Conservation (phyloP, 2,113 vertebrate species). For the Fulmarus glacialis region DNA sequence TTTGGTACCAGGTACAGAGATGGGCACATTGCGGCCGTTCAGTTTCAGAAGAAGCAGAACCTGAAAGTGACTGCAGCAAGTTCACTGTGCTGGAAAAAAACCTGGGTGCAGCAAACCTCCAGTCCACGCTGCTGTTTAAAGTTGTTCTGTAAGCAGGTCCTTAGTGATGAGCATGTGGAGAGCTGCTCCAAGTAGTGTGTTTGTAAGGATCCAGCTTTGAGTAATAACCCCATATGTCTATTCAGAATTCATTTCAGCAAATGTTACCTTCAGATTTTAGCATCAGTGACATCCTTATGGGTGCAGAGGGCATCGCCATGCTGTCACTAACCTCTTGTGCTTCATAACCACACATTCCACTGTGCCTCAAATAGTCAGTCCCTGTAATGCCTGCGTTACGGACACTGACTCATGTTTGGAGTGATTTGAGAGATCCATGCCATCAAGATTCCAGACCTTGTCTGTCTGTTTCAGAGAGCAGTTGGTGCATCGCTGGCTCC, state of each 20-base stretch:
- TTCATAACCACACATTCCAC: accelerated
- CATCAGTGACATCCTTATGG: neutral
- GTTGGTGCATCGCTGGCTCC: accelerated
- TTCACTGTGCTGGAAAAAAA: neutral
- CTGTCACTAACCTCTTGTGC: neutral
- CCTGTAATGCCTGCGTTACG: accelerated
- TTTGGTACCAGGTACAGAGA: neutral
- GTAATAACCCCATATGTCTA: accelerated
- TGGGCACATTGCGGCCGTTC: accelerated
- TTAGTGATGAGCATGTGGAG: neutral
- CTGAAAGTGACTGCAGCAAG: accelerated
- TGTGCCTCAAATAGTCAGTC: neutral
- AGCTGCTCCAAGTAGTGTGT: accelerated
- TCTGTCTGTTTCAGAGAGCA: neutral
- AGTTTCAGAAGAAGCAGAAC: neutral
- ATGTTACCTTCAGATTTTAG: neutral
- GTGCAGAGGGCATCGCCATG: no score
- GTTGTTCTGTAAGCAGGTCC: neutral
- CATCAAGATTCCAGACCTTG: neutral
- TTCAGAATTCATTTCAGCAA: neutral
- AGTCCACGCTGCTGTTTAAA: accelerated
- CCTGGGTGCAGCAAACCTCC: neutral
- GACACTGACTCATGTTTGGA: accelerated
- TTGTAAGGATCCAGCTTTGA: neutral
- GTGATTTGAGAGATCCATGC: neutral